A percentile compares a stretch with the other conserved stretches of the same genome.
Conservation (phyloP, 2,888 invertebrate species). For the Yponomeuta malinellus region DNA sequence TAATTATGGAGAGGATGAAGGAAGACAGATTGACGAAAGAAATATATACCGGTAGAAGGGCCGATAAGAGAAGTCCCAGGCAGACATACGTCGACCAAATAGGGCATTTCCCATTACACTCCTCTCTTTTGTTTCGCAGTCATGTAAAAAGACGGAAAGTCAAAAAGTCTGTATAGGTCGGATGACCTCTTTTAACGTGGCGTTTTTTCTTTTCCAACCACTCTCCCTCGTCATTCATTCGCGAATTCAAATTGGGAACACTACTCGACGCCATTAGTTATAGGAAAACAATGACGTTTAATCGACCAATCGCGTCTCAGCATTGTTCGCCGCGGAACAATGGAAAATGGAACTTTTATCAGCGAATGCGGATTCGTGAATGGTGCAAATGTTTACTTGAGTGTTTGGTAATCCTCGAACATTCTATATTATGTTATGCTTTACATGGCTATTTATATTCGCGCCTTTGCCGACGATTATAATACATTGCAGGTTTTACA, state of each 20-base stretch:
- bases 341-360: constrained; percentile 23
- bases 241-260: constrained; percentile 11
- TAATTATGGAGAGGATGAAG: too few relatives aligned
- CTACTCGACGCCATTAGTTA: constrained; percentile 21
- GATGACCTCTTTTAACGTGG: background rate
- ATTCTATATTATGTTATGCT: background rate
- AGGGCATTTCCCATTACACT: too few relatives aligned
- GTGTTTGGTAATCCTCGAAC: background rate
- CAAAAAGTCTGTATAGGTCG: too few relatives aligned
- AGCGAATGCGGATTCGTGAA: background rate
- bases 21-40: too few relatives aligned
- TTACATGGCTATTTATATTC: too few relatives aligned
- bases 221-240: background rate
- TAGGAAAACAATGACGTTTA: constrained; percentile 27
- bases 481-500: too few relatives aligned
- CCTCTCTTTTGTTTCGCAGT: too few relatives aligned
- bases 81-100: too few relatives aligned
- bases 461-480: too few relatives aligned
- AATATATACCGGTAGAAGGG: too few relatives aligned
- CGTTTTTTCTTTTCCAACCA: background rate
- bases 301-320: constrained; percentile 23
- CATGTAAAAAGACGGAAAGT: too few relatives aligned
- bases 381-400: background rate
- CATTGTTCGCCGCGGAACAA: constrained; percentile 26
- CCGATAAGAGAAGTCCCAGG: too few relatives aligned